Percentiles rank a stretch among this genome's conserved stretches.
phyloP scores from a whole-genome alignment of 2,113 vertebrate species.

The Danionella cerebrum region DNA sequence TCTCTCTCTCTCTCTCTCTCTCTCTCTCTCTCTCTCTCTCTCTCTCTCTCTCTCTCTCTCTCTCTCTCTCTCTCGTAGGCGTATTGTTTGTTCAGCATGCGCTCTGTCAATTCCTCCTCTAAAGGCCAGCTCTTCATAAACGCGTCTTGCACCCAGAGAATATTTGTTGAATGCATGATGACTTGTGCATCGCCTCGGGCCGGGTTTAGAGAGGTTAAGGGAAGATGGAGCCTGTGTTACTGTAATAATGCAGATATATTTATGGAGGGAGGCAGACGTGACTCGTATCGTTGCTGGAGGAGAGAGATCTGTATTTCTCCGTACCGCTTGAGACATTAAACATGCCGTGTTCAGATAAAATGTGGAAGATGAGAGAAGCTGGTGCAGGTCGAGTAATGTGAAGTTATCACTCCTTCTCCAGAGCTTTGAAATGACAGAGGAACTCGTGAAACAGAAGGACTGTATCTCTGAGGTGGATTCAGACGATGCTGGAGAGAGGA shows the following conservation, averaged over 20 bases:
- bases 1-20: conserved; percentile 40
- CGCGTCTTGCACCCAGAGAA: conserved; percentile 67
- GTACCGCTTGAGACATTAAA: no score
- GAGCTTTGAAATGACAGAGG: no score
- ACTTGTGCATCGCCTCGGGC: conserved; percentile 65
- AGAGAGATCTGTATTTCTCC: no score
- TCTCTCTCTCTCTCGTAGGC: conserved; percentile 56
- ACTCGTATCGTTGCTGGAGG: no score
- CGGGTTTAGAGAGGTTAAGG: conserved; percentile 61
- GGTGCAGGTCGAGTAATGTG: no score
- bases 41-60: conserved; percentile 30
- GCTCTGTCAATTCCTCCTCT: conserved; percentile 64
- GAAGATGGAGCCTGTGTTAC: conserved; percentile 44
- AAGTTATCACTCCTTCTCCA: no score
- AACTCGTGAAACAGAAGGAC: no score
- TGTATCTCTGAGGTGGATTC: no score
- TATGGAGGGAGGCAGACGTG: conserved; percentile 9
- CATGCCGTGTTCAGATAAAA: no score
- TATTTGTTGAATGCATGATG: conserved; percentile 74
- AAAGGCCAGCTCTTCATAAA: conserved; percentile 70
- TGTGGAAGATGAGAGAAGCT: no score
- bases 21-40: conserved; percentile 37
- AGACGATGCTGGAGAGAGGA: no score
- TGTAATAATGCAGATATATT: conserved; percentile 26
- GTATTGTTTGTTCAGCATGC: conserved; percentile 65